Evolutionary conservation across 2,888 invertebrate species (phyloP).

Genomic region (Habroteleia sp.): DNA sequence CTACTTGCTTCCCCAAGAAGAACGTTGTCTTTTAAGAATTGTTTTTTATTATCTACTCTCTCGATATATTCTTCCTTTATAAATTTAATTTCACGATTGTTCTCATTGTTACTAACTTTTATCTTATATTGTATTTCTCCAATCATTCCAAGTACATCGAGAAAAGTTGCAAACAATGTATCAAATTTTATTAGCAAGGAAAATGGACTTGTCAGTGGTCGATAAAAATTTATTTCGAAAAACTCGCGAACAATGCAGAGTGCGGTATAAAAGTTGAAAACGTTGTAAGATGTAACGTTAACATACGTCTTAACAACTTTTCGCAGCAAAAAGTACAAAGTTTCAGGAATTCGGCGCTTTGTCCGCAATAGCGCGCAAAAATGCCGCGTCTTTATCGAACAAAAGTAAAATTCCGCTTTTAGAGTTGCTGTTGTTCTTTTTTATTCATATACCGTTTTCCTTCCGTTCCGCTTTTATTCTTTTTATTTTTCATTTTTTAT

Average conservation of each 20-base stretch:
- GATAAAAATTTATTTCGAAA: neutral
- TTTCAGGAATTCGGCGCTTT: conserved; percentile 43
- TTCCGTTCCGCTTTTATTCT: neutral
- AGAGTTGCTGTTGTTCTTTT: conserved; percentile 2
- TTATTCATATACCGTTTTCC: neutral
- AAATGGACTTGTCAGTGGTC: neutral
- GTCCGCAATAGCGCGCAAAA: conserved; percentile 37
- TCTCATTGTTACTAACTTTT: too few relatives aligned
- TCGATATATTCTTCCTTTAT: too few relatives aligned
- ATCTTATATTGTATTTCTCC: too few relatives aligned
- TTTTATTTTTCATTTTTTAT: conserved; percentile 6
- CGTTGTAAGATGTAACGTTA: conserved; percentile 27
- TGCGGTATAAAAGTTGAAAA: conserved; percentile 25
- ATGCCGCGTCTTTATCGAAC: conserved; percentile 32
- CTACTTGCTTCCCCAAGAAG: too few relatives aligned
- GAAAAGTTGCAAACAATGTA: neutral
- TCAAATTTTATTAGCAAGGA: neutral
- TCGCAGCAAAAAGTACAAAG: conserved; percentile 35
- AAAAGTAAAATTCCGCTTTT: conserved; percentile 34
- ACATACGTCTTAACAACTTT: conserved; percentile 38
- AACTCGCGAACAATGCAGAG: conserved; percentile 5
- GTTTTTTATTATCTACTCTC: too few relatives aligned
- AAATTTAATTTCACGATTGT: too few relatives aligned
- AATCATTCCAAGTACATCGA: too few relatives aligned
- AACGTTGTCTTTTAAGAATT: too few relatives aligned